Evolutionary conservation across 2,888 invertebrate species (phyloP), one percentile per base, ranked within the genome.

Genomic region (Aethes cnicana): DNA sequence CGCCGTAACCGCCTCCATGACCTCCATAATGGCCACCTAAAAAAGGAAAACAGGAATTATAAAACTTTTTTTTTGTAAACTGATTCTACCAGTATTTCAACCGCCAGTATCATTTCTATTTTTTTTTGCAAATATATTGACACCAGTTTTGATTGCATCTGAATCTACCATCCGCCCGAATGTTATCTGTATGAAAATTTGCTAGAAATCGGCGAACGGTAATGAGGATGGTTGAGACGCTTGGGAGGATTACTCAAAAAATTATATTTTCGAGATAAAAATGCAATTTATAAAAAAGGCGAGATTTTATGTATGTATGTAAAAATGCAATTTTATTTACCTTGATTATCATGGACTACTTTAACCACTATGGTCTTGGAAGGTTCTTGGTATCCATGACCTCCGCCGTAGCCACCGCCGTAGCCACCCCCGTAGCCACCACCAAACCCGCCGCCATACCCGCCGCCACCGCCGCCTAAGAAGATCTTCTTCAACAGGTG

Each of bases 341-440:
- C 67, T 64, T 68, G 65, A 28, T 68, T 68, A 49, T 80, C 76
- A 39, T 46, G 44, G 39, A 46, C 26, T 11, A 52, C 52, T 61
- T 81, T 78, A 16, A 81, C 70, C 12, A 81, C 69, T 64, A 75
- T 66, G 3, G 68, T 73, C 61, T 82, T 80, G 3, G 72, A 26
- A 3, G 76, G 78, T 54, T 67, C 66, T 59, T 77, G 62, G 44
- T 76, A 69, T 0, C 66, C 69, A 6, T 57, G 57, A 2, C 69
- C 69, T 1, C 74, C 70, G 0, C 69, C 62, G 16, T 62, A 58
- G 2, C 69, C 73, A 2, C 66, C 68, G 0, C 66, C 68, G n/a
- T 60, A 53, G 0, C 74, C 73, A 1, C 71, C 71, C 3, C 69
- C 68, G 26, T 57, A 57, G 1, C 68, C 66, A 1, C 66, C 64